Conservation (phyloP, 2,113 vertebrate genomes). For the Orthonyx spaldingii region DNA sequence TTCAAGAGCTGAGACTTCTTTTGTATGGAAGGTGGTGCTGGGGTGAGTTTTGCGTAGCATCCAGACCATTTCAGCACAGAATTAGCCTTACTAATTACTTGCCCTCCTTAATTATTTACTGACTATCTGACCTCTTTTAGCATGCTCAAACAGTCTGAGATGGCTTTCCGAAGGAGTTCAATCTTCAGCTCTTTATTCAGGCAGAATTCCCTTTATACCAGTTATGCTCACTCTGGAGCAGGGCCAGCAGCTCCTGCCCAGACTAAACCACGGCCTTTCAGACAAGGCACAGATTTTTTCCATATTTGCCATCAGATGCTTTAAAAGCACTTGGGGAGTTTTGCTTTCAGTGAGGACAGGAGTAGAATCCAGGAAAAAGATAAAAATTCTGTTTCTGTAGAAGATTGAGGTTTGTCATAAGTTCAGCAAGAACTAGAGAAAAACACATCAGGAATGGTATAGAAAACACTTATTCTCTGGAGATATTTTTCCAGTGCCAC, state of each 20-base stretch:
- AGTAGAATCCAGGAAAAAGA: background rate
- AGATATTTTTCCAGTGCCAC: background rate
- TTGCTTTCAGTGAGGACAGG: background rate
- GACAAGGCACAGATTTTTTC: background rate
- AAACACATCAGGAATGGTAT: background rate
- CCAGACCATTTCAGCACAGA: background rate
- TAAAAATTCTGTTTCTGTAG: background rate
- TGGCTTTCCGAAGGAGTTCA: background rate
- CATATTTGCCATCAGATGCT: background rate
- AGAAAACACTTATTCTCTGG: background rate
- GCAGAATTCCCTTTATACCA: background rate
- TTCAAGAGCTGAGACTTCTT: background rate
- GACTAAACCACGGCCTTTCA: background rate
- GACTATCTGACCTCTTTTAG: constrained; percentile 1
- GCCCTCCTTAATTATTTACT: constrained; percentile 2
- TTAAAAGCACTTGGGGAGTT: background rate
- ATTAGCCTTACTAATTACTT: constrained; percentile 20
- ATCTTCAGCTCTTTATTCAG: background rate
- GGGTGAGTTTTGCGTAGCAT: background rate
- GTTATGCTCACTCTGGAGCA: background rate
- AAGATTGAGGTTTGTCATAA: background rate
- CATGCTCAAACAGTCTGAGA: background rate
- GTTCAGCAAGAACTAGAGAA: background rate
- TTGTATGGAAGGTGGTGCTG: background rate
- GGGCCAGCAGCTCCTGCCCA: background rate